Conservation (phyloP, 2,888 invertebrate genomes). For the Coleophora flavipennella region DNA sequence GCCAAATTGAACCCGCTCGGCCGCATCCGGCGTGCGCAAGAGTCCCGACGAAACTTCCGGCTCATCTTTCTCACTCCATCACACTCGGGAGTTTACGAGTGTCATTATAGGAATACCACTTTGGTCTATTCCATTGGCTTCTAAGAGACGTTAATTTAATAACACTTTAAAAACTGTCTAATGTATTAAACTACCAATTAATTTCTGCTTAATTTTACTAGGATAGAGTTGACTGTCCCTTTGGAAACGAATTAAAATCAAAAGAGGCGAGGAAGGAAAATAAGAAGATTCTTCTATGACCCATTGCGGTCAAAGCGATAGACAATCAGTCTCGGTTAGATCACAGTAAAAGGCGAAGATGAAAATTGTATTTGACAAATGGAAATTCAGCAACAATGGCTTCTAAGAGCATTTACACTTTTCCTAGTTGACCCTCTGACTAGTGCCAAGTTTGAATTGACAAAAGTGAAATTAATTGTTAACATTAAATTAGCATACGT, state of each 20-base stretch:
- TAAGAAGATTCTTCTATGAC: too few species aligned
- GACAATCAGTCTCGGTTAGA: too few species aligned
- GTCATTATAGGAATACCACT: slow-evolving; percentile 32
- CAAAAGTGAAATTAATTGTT: too few species aligned
- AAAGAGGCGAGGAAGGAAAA: too few species aligned
- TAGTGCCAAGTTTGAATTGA: too few species aligned
- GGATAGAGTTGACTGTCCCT: not conserved
- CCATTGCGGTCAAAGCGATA: too few species aligned
- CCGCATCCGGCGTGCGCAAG: slow-evolving; percentile 42
- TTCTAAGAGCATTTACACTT: too few species aligned
- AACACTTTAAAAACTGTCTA: not conserved
- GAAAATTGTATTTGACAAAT: slow-evolving; percentile 4
- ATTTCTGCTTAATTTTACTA: too few species aligned
- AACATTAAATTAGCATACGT: too few species aligned
- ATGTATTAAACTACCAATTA: not conserved
- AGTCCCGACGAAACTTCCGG: slow-evolving; percentile 44
- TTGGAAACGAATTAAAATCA: too few species aligned
- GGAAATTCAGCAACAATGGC: slow-evolving; percentile 5
- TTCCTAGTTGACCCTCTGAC: too few species aligned
- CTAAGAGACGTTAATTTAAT: not conserved
- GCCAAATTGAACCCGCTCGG: slow-evolving; percentile 36
- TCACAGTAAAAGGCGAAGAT: not conserved
- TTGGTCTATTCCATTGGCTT: slow-evolving; percentile 31
- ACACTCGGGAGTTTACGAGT: slow-evolving; percentile 36
- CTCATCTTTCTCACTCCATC: slow-evolving; percentile 33